These are phyloP conservation scores for Globia sparganii DNA, from an alignment of 2,888 invertebrate genomes.

Conservation along the genomic window DNA sequence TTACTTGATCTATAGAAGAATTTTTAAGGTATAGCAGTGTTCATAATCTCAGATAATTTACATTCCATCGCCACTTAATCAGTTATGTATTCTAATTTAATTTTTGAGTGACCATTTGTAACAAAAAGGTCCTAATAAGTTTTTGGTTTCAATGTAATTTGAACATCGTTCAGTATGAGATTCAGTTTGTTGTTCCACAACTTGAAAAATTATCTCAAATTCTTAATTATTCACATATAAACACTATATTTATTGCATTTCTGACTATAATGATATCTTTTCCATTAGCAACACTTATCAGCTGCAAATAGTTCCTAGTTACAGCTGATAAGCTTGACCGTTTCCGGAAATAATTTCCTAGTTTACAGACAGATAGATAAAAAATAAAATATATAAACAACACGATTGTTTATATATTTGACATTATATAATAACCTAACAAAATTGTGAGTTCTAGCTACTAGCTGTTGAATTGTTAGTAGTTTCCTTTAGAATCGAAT, in stretches of 20 bases:
- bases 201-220: no score
- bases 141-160: no score
- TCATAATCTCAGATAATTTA: no score
- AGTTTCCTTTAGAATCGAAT: slow-evolving; percentile 43
- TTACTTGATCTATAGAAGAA: neutral
- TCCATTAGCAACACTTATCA: neutral
- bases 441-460: neutral
- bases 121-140: no score
- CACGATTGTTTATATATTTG: neutral
- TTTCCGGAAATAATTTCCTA: slow-evolving; percentile 19
- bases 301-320: neutral
- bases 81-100: no score
- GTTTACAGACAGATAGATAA: neutral
- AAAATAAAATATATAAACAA: slow-evolving; percentile 14
- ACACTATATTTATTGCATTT: neutral
- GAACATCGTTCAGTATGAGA: no score
- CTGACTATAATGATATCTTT: neutral
- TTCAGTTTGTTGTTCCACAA: no score
- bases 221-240: no score
- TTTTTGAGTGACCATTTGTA: no score
- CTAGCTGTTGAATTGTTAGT: neutral
- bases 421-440: neutral
- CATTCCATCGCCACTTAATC: no score
- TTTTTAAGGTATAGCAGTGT: no score
- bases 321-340: slow-evolving; percentile 19